Conservation (phyloP, 2,888 invertebrate genomes). For the Andrena camellia region DNA sequence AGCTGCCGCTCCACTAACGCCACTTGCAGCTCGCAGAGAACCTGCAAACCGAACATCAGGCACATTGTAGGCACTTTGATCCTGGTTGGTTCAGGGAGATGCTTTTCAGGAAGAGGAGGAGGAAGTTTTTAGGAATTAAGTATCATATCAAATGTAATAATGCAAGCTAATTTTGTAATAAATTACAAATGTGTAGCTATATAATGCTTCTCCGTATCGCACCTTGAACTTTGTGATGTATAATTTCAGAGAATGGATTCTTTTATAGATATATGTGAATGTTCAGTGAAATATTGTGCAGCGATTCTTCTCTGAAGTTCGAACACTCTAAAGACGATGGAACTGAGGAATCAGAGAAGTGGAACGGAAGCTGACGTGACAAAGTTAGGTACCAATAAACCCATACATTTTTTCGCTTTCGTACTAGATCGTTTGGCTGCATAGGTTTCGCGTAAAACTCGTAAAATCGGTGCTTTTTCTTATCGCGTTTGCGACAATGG, state of each 20-base stretch:
- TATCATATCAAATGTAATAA: not conserved
- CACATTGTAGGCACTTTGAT: not conserved
- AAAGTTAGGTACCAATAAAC: conserved; percentile 70
- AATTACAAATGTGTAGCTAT: too few species aligned
- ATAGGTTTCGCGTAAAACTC: conserved; percentile 71
- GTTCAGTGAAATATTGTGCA: too few species aligned
- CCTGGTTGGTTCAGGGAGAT: not conserved
- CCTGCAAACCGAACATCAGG: conserved; percentile 79
- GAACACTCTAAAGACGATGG: conserved; percentile 9
- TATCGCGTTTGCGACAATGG: conserved; percentile 62
- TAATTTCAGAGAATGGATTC: not conserved
- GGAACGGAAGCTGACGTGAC: conserved; percentile 28
- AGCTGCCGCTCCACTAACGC: conserved; percentile 84
- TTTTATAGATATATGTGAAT: too few species aligned
- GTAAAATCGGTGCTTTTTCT: conserved; percentile 73
- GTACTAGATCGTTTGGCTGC: conserved; percentile 59
- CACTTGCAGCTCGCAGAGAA: conserved; percentile 90
- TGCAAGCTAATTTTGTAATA: not conserved
- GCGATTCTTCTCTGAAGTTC: not conserved
- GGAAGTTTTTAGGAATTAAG: not conserved
- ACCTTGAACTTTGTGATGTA: not conserved
- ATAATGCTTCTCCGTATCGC: not conserved
- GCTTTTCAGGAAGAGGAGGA: not conserved
- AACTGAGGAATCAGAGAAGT: conserved; percentile 64
- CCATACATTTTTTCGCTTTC: conserved; percentile 64